Conservation (phyloP, 1,140 invertebrate genomes). For the Heterodera schachtii region DNA sequence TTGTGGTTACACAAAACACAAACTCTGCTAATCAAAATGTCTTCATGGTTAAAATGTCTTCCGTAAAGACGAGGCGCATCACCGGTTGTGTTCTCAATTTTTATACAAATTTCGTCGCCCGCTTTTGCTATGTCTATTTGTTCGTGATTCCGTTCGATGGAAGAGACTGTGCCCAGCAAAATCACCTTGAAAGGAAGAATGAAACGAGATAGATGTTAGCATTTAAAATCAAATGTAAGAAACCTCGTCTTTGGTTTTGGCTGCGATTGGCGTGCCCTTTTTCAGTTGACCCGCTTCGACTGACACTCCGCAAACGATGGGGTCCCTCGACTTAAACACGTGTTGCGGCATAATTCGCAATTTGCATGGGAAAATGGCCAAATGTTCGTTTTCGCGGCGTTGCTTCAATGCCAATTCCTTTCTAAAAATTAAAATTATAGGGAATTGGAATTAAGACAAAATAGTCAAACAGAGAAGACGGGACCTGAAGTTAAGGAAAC, state of each 20-base stretch:
- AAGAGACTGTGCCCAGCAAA: slow-evolving; percentile 89
- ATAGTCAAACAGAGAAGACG: not conserved
- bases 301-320: slow-evolving; percentile 92
- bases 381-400: slow-evolving; percentile 88
- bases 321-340: slow-evolving; percentile 95
- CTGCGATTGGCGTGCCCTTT: slow-evolving; percentile 93
- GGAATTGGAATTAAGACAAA: slow-evolving; percentile 8
- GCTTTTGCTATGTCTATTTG: slow-evolving; percentile 84
- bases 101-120: slow-evolving; percentile 96
- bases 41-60: slow-evolving; percentile 93
- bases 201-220: not conserved
- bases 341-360: slow-evolving; percentile 83
- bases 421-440: slow-evolving; percentile 63
- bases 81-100: slow-evolving; percentile 92
- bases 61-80: slow-evolving; percentile 97
- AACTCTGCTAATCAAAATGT: slow-evolving; percentile 92
- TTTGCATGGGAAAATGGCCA: slow-evolving; percentile 98
- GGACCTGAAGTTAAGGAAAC: slow-evolving; percentile 82
- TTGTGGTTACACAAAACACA: slow-evolving; percentile 41
- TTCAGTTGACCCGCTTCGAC: slow-evolving; percentile 92
- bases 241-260: slow-evolving; percentile 86
- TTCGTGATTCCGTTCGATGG: slow-evolving; percentile 84
- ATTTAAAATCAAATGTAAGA: slow-evolving; percentile 21
- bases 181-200: slow-evolving; percentile 76
- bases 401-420: slow-evolving; percentile 90